These are phyloP conservation scores for Nansenia antarctica DNA, from an alignment of 2,113 vertebrate species.

Conservation along the genomic window DNA sequence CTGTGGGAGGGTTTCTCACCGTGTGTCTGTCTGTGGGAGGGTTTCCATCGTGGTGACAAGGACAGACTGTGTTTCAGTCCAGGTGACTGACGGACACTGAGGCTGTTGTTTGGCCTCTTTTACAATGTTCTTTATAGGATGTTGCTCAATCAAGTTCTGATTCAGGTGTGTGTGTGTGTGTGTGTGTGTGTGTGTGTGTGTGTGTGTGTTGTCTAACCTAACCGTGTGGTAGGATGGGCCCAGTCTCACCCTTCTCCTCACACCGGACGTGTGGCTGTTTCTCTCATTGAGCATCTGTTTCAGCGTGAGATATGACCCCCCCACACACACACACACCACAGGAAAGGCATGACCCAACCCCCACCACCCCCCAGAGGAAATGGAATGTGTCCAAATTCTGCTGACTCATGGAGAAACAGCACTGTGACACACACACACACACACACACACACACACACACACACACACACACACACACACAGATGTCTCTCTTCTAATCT, in stretches of 20 bases:
- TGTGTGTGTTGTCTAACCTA: no score
- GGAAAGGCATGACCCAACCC: conserved; percentile 46
- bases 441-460: conserved; percentile 13
- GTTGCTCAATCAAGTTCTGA: not conserved
- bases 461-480: conserved; percentile 18
- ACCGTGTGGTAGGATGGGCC: no score
- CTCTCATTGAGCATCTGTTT: conserved; percentile 52
- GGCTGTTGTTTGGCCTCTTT: no score
- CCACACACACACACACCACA: no score
- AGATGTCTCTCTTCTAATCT: conserved; percentile 13
- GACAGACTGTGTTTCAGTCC: no score
- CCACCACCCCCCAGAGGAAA: conserved; percentile 43
- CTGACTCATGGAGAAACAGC: conserved; percentile 48
- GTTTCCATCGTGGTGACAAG: no score
- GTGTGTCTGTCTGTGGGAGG: no score
- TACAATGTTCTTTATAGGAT: no score
- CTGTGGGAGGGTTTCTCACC: no score
- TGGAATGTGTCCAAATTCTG: conserved; percentile 49
- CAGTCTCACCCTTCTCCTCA: no score
- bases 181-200: conserved; percentile 5
- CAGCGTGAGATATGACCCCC: conserved; percentile 44
- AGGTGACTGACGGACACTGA: no score
- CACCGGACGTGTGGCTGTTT: not conserved
- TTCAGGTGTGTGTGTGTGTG: not conserved
- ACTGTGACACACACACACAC: conserved; percentile 9